These are phyloP conservation scores for Cotesia chilonis DNA, from an alignment of 1,140 invertebrate species.

Conservation along the genomic window DNA sequence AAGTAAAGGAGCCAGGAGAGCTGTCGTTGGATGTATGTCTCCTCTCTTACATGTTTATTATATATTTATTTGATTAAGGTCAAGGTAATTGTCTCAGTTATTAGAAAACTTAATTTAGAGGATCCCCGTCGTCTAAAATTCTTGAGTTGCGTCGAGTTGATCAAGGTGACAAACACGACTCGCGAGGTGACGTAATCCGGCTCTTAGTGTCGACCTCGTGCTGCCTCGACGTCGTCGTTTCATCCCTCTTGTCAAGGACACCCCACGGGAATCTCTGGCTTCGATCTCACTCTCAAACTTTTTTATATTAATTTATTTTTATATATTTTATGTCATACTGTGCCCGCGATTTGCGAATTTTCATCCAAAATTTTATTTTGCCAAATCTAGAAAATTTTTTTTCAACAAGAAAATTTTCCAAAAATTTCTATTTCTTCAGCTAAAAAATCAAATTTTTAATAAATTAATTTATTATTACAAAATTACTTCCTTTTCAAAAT, in stretches of 20 bases:
- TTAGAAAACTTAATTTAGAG: too few relatives aligned
- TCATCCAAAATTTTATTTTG: slow-evolving; percentile 27
- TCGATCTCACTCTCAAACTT: slow-evolving; percentile 10
- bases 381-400: too few relatives aligned
- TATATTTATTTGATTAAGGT: neutral
- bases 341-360: neutral
- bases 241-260: slow-evolving; percentile 42
- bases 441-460: too few relatives aligned
- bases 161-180: slow-evolving; percentile 37
- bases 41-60: neutral
- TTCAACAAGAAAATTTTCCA: too few relatives aligned
- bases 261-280: slow-evolving; percentile 41
- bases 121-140: too few relatives aligned
- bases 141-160: slow-evolving; percentile 1
- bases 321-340: neutral
- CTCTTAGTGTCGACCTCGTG: slow-evolving; percentile 47
- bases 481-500: too few relatives aligned
- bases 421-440: too few relatives aligned
- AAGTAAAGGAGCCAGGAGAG: slow-evolving; percentile 16
- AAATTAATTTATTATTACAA: too few relatives aligned
- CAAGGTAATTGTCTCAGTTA: too few relatives aligned
- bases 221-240: slow-evolving; percentile 45
- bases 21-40: too few relatives aligned
- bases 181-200: slow-evolving; percentile 51
- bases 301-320: neutral